Conservation (phyloP, 2,797 vertebrate genomes). For the Cossypha niveicapilla region DNA sequence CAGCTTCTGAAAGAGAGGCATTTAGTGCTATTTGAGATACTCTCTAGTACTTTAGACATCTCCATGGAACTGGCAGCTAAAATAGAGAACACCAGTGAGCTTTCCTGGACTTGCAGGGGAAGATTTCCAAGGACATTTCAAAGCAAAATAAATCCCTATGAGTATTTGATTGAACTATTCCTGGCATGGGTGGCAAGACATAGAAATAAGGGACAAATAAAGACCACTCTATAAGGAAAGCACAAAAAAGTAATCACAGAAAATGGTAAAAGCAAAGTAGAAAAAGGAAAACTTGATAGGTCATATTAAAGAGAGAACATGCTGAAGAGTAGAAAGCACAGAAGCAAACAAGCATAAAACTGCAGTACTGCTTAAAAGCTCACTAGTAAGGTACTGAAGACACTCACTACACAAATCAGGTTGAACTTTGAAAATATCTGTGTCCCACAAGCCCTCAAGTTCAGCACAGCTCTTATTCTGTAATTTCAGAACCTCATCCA, state of each 20-base stretch:
- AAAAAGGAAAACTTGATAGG: neutral
- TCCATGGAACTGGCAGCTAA: neutral
- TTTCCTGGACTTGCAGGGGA: neutral
- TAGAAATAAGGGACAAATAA: neutral
- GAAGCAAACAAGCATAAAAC: neutral
- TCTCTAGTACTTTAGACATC: neutral
- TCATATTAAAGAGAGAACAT: neutral
- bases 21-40: neutral
- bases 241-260: neutral
- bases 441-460: neutral
- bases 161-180: neutral
- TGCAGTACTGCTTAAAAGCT: neutral
- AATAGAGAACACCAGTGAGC: neutral
- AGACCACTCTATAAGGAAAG: neutral
- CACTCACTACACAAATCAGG: neutral
- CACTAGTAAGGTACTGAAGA: neutral
- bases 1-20: neutral
- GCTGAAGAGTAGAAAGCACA: neutral
- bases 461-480: neutral
- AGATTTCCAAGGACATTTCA: neutral
- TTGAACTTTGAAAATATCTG: neutral
- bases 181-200: neutral
- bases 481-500: neutral
- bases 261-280: neutral
- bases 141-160: neutral